A percentile compares a stretch with the other conserved stretches of the same genome.
Evolutionary conservation across 2,797 vertebrate species (phyloP).

Genomic region (Crypturellus tataupa): DNA sequence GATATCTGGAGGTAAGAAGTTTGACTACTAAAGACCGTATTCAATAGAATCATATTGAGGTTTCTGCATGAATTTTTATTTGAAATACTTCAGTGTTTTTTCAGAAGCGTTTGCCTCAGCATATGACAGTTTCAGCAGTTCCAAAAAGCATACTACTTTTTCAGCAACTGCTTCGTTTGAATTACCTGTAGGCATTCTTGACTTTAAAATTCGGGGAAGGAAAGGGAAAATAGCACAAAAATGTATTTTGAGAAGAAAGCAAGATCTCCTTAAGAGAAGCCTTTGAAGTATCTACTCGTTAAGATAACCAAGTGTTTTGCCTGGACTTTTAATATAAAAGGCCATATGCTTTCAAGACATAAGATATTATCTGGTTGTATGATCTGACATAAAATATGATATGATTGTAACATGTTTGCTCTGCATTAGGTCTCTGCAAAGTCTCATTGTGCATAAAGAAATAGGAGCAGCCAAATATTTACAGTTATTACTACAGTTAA

Average conservation of each 20-base stretch:
- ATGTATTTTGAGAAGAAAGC: background rate
- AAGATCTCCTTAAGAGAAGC: background rate
- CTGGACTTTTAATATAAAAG: background rate
- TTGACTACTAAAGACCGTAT: background rate
- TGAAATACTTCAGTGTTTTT: background rate
- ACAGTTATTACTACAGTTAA: background rate
- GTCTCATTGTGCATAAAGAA: background rate
- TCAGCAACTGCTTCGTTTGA: background rate
- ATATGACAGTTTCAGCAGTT: background rate
- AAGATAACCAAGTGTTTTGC: background rate
- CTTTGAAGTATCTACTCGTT: background rate
- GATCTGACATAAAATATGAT: no score
- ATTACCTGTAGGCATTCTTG: background rate
- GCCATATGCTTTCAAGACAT: background rate
- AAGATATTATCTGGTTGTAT: no score
- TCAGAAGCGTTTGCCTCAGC: background rate
- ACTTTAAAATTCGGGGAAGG: background rate
- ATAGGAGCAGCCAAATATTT: background rate
- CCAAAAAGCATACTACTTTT: background rate
- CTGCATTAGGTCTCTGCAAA: background rate
- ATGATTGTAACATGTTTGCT: background rate
- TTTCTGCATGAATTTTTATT: background rate
- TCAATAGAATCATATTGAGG: background rate
- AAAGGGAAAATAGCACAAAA: background rate
- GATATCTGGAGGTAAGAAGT: slow-evolving; percentile 92